Conservation (phyloP, 2,888 invertebrate genomes). For the Melinopterus prodromus region DNA sequence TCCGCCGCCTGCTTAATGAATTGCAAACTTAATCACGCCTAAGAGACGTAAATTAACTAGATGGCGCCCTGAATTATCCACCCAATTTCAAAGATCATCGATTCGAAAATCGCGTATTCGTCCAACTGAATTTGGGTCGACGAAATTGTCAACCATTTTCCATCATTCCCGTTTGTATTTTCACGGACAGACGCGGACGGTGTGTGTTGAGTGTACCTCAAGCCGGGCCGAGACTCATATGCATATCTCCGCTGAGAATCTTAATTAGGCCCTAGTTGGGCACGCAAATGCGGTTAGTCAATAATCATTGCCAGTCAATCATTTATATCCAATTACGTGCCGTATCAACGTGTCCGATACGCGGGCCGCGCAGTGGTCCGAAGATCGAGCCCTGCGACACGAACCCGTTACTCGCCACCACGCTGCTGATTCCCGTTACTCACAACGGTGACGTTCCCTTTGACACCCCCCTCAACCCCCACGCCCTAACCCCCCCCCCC, state of each 20-base stretch:
- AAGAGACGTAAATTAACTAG: slow-evolving; percentile 4
- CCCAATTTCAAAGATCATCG: neutral
- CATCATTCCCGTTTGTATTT: too few species aligned
- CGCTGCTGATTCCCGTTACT: neutral
- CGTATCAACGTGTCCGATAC: neutral
- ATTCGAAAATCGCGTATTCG: neutral
- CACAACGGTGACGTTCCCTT: neutral
- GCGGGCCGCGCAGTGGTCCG: neutral
- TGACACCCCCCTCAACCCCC: neutral
- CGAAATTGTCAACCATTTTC: too few species aligned
- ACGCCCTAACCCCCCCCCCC: neutral
- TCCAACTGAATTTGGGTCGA: too few species aligned
- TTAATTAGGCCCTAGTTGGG: neutral
- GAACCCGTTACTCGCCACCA: too few species aligned
- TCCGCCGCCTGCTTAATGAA: neutral
- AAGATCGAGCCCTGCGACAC: too few species aligned
- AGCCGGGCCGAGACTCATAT: neutral
- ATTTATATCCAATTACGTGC: neutral
- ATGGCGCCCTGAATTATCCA: neutral
- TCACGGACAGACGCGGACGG: too few species aligned
- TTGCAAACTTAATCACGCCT: slow-evolving; percentile 4
- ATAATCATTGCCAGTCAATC: neutral
- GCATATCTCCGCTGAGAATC: neutral
- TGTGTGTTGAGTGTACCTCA: too few species aligned
- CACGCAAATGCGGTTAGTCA: neutral